Evolutionary conservation across 1,140 invertebrate genomes (phyloP), one percentile per base, ranked within the genome.

Genomic region (Calycopis cecrops): DNA sequence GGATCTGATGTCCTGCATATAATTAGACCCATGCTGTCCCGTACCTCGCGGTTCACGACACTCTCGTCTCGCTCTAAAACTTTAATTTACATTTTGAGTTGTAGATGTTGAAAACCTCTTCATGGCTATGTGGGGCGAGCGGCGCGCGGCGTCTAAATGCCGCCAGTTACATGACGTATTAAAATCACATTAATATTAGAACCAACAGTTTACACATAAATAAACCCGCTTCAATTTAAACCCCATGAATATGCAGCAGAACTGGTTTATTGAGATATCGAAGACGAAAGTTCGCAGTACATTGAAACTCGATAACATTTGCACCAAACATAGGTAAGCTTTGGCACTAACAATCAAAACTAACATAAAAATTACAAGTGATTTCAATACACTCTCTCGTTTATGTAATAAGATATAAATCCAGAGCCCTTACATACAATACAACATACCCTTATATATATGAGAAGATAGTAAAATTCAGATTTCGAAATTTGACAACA

Each of bases 171-270:
- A 44, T 16, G 40, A 44, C 40, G 14, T 44, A 44, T 44, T 44
- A 44, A 44, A 44, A 17, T 16, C 40, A 16, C 40, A 44, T 44
- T 44, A 44, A 44, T 44, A 44, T 44, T 28, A 28, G 21, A 3
- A 28, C 21, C 40, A 16, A 44, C 9, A 16, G 14, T 44, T 44
- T 16, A 16, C 40, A 16, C 40, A 17, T 44, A 44, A 44, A 44
- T 44, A 44, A 28, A 28, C 17, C 12, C 12, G 38, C 40, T 7
- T 44, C 14, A 12, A 40, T 14, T 40, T 40, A 40, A 40, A 14
- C 38, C 40, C 7, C 9, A 44, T 44, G 14, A 44, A 44, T 44
- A 44, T 44, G 40, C 40, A 14, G 9, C 3, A 1, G 16, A 44
- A 44, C 40, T 17, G 40, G 40, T 44, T 44, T 28, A 28, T 28